Percentiles rank a stretch among this genome's conserved stretches.
Evolutionary conservation across 2,113 vertebrate genomes (phyloP).

Genomic region (Callorhinus ursinus): DNA sequence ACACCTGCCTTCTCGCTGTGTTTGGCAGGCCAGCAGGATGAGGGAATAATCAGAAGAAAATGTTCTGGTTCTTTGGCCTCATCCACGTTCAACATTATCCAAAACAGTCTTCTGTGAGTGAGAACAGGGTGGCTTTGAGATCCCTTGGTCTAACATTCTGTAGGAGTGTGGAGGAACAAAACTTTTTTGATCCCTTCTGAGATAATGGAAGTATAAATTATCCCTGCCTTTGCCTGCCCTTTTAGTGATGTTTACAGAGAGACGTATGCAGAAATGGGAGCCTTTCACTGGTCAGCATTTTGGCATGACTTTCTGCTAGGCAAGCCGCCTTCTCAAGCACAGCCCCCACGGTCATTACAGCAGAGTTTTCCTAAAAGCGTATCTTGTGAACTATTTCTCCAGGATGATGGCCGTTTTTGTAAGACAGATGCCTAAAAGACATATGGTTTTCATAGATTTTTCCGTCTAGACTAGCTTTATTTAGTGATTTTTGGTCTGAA

Average conservation of each 20-base stretch:
- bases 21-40: conserved; percentile 56
- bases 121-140: conserved; percentile 43
- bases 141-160: not conserved
- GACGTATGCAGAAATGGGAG: conserved; percentile 65
- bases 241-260: conserved; percentile 63
- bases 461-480: conserved; percentile 87
- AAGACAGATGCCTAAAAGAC: conserved; percentile 80
- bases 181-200: not conserved
- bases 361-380: conserved; percentile 70
- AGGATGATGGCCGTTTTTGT: conserved; percentile 77
- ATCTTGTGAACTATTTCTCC: conserved; percentile 75
- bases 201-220: not conserved
- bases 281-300: conserved; percentile 48
- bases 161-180: not conserved
- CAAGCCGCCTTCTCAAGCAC: not conserved
- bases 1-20: conserved; percentile 66
- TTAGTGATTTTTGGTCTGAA: conserved; percentile 83
- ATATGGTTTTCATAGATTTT: conserved; percentile 87
- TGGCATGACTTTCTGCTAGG: conserved; percentile 36
- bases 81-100: conserved; percentile 32
- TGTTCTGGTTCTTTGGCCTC: conserved; percentile 52
- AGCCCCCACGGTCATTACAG: conserved; percentile 72
- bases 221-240: conserved; percentile 31
- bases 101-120: conserved; percentile 52
- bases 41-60: conserved; percentile 68